Conservation (phyloP, 2,888 invertebrate species). For the Fragum fragum region DNA sequence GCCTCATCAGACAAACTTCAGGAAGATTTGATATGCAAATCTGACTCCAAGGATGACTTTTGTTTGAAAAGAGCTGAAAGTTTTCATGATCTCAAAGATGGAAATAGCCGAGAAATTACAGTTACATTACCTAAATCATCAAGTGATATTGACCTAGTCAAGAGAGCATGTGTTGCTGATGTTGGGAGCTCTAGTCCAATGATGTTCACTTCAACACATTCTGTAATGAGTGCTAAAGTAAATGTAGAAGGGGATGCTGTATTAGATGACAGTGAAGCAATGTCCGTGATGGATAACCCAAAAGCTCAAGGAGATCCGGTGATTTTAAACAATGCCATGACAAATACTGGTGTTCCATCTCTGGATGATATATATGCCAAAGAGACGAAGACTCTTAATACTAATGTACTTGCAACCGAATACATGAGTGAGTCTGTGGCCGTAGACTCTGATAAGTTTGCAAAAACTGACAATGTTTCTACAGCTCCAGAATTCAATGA, state of each 20-base stretch:
- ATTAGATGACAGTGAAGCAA: background rate
- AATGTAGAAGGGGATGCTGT: background rate
- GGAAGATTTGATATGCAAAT: background rate
- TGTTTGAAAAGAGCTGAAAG: constrained; percentile 52
- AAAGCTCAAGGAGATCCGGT: constrained; percentile 30
- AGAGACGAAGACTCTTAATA: constrained; percentile 89
- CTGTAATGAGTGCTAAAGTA: background rate
- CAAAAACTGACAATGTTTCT: constrained; percentile 87
- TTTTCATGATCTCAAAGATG: constrained; percentile 45
- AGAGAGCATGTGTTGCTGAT: constrained; percentile 24
- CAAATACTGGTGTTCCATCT: constrained; percentile 63
- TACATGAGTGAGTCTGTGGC: constrained; percentile 88
- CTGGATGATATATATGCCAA: constrained; percentile 88
- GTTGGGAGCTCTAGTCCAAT: constrained; percentile 17
- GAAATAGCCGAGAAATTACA: background rate
- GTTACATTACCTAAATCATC: constrained; percentile 41
- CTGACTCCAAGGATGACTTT: constrained; percentile 1
- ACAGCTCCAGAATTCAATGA: constrained; percentile 45
- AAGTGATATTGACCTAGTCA: constrained; percentile 62
- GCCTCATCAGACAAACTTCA: constrained; percentile 32
- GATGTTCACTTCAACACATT: constrained; percentile 7
- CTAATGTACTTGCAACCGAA: constrained; percentile 87
- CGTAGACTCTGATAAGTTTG: constrained; percentile 89
- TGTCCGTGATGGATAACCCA: background rate
- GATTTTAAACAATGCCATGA: constrained; percentile 65